phyloP scores from a whole-genome alignment of 2,888 invertebrate genomes.

The Eurytoma californica region DNA sequence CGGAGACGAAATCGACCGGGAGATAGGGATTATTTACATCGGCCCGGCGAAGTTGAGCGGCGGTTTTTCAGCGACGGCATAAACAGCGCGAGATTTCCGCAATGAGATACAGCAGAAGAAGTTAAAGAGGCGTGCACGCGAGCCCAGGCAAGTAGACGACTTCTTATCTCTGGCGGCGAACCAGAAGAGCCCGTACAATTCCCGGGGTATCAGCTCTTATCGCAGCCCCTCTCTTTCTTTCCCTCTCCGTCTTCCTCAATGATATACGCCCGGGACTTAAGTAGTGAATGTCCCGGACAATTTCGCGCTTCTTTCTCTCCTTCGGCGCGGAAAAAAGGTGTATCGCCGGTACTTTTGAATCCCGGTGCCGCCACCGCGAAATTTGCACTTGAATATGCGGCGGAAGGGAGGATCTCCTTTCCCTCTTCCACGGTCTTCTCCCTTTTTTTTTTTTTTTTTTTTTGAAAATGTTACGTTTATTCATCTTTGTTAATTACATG shows the following conservation, averaged over 20 bases:
- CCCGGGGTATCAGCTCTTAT: constrained; percentile 54
- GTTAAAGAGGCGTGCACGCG: constrained; percentile 23
- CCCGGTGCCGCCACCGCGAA: neutral
- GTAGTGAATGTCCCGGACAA: constrained; percentile 34
- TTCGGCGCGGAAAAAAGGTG: constrained; percentile 13
- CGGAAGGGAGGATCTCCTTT: no score
- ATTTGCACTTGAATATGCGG: constrained; percentile 21
- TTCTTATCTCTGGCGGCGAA: constrained; percentile 56
- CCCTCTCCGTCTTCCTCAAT: constrained; percentile 9
- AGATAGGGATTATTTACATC: neutral
- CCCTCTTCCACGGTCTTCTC: no score
- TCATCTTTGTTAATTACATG: no score
- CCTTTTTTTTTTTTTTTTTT: no score
- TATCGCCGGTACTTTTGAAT: neutral
- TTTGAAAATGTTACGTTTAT: no score
- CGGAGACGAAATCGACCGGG: neutral
- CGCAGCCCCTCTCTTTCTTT: constrained; percentile 8
- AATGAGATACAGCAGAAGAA: constrained; percentile 38
- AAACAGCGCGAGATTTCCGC: constrained; percentile 42
- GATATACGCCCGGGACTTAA: constrained; percentile 39
- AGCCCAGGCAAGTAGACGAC: neutral
- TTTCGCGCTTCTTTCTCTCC: constrained; percentile 17
- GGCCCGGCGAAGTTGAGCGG: neutral
- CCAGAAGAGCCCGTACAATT: constrained; percentile 54
- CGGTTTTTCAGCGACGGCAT: neutral